Base-by-base conservation (phyloP, 2,797 vertebrate species). In the Coilia nasus region DNA sequence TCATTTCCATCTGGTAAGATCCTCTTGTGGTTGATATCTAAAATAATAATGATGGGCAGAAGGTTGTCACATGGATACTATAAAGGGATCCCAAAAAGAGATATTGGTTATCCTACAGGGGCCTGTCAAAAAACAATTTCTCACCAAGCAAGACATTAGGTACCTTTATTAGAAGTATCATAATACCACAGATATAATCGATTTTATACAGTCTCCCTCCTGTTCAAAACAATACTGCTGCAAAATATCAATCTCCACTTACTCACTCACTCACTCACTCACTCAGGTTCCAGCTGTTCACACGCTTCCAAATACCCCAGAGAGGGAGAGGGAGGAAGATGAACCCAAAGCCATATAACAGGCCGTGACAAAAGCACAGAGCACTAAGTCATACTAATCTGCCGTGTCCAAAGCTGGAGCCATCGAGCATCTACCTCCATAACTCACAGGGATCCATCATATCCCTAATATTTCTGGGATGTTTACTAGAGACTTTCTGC, bases 321-420 rank as follows among this genome's bases (percentile, higher is more conserved):
- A 59, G 57, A 59, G 19, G 17, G 17, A 21, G 17, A 21, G 17
- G 57, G 31, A 75, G 67, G 31, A 17, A 41, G 28, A 75, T 17
- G 17, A 59, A 78, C 31, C 71, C 35, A 21, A 78, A 78, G 35
- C 71, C 35, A 3, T 14, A 78, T 75, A 78, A 78, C 5, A 10
- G 31, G 41, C 41, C 31, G 35, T 78, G 71, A 78, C 71, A 78
- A 44, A 78, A 78, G 35, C 71, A 44, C 5, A 21, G 35, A 78
- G 35, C 71, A 78, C 31, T 41, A 44, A 44, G 71, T 78, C 71
- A 44, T 31, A 44, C 35, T 78, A 78, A 44, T 44, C 71, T 78
- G 6, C 71, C 35, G 21, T 41, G 15, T 17, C 71, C 7, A 78
- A 21, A 0, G 19, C 71, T 78, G 35, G 71, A 78, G 71, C 71